phyloP scores from a whole-genome alignment of 2,113 vertebrate genomes.

The Triplophysa rosa region DNA sequence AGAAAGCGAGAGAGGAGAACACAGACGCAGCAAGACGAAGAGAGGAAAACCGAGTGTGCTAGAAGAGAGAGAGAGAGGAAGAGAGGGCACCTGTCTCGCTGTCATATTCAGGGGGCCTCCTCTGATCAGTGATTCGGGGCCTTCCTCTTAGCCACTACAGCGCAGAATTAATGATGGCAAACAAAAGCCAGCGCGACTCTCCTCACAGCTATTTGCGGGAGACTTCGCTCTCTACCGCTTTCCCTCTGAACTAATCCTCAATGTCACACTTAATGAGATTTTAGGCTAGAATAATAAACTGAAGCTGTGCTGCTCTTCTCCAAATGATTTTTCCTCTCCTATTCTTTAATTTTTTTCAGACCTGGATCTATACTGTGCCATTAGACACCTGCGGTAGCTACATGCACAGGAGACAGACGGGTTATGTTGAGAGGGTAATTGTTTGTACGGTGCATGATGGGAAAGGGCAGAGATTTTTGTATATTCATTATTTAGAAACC shows the following conservation, averaged over 20 bases:
- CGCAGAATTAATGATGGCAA: constrained; percentile 57
- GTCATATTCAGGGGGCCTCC: constrained; percentile 47
- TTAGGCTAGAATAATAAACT: constrained; percentile 56
- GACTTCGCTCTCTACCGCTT: constrained; percentile 44
- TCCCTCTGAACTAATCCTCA: constrained; percentile 58
- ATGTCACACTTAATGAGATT: constrained; percentile 62
- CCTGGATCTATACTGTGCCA: constrained; percentile 27
- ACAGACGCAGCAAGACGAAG: constrained; percentile 43
- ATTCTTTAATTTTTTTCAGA: constrained; percentile 36
- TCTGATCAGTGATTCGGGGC: constrained; percentile 47
- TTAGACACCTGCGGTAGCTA: constrained; percentile 27
- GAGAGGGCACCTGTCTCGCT: constrained; percentile 50
- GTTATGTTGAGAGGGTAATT: not conserved
- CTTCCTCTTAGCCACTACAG: constrained; percentile 51
- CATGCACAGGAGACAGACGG: not conserved
- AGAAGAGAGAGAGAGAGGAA: constrained; percentile 9
- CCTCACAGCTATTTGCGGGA: constrained; percentile 49
- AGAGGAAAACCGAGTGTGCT: constrained; percentile 12
- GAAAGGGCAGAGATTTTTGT: not conserved
- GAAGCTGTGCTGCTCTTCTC: constrained; percentile 51
- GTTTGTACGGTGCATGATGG: not conserved
- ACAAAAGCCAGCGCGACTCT: constrained; percentile 47
- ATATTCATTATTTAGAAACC: not conserved
- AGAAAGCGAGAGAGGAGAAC: constrained; percentile 43
- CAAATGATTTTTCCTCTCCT: constrained; percentile 39